Evolutionary conservation across 2,888 invertebrate species (phyloP), one percentile per base, ranked within the genome.

Genomic region (Epinotia bilunana): DNA sequence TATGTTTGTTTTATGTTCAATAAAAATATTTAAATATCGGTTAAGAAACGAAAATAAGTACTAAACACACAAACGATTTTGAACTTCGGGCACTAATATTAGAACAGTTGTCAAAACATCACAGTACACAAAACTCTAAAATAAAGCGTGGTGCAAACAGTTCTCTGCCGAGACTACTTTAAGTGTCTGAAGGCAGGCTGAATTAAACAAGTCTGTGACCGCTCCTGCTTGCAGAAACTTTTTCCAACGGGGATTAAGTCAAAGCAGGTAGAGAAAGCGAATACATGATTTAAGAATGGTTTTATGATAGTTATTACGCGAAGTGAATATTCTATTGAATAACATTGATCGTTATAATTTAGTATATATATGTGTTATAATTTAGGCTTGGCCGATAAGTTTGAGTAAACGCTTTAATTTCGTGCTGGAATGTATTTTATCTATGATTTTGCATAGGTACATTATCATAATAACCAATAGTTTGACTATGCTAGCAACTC

Each of bases 191-290:
- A 83, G 81, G 80, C 80, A 77, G 81, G 80, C 81, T 79, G 83
- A 83, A 86, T 85, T 85, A 84, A 86, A 85, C 86, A 83, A 83
- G 76, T 78, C 81, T 78, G 79, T 81, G 83, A 82, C 82, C 80
- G 72, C 80, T 79, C 71, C 63, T 64, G 46, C 46, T 64, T 65
- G 57, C 46, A 46, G 46, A 72, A 72, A 72, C 72, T 65, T 39
- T 43, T 73, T 73, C 53, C 55, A 23, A 43, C 39, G 62, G 60
- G 61, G 6, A 28, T 46, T 55, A 73, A 62, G 55, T 39, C 16
- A 73, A 73, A 68, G 49, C 43, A 62, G 68, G 60, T 9, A 33
- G 62, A 61, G 69, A 62, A 11, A 62, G 62, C 28, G 28, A 39
- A n/a, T 58, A 53, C 16, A 49, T 53, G 28, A 53, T 16, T 49